Base-by-base conservation (phyloP, 2,888 invertebrate genomes). In the Cryptus viduatorius region DNA sequence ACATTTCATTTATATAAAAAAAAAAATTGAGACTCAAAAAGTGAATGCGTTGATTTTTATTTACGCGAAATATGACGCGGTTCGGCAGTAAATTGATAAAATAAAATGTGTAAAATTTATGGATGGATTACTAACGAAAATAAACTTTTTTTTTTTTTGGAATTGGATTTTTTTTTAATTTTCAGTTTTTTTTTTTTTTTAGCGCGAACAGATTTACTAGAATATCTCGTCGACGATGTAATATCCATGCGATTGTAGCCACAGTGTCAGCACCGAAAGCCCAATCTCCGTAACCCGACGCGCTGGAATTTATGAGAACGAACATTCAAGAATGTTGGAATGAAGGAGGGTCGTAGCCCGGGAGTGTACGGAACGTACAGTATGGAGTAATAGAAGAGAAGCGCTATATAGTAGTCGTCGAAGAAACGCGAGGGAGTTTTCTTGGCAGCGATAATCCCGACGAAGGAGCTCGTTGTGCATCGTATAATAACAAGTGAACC, bases 401-500 rank as follows among this genome's bases (percentile, higher is more conserved):
- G 53, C 37, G 37, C 56, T 24, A 48, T 67, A 73, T 81, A 44
- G 48, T 48, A 29, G 24, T 59, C 77, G 79, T 80, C 79, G 71
- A 72, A 79, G 77, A 77, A 79, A 79, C 56, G 76, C 72, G 72
- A 72, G 72, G 75, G 71, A 68, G 75, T 69, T 82, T 82, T 82
- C 78, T 84, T 84, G 84, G 84, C 84, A 84, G 44, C 78, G 84
- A 79, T 79, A 84, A 82, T 68, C 69, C 65, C 56, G 80, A 72
- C 42, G 77, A 69, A 19, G 64, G 53, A 67, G 50, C 44, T 31
- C 65, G 42, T 53, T 53, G 71, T 71, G 16, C 50, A 75, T 53
- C 64, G 50, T 65, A n/a, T 81, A 81, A 73, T 81, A 81, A 73
- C 77, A 56, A 81, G 68, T 59, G 50, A 81, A 80, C 65, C 64